Base-by-base conservation (phyloP, 30 jellyfish, hydroid and myxozoan genomes). In the Phacellophora camtschatica region DNA sequence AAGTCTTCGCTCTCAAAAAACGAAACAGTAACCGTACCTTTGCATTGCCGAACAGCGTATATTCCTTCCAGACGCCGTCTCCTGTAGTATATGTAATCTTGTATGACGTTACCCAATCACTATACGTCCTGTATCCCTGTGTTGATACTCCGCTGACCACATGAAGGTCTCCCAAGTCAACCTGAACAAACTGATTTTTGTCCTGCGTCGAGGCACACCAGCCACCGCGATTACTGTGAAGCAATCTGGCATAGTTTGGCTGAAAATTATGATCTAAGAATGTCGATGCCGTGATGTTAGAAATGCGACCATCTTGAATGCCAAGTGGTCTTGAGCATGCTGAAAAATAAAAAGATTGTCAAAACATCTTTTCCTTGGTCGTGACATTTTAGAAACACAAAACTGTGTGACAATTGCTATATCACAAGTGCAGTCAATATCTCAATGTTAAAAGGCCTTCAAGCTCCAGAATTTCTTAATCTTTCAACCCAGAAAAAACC, bases 301-400 rank as follows among this genome's bases (percentile, higher is more conserved):
- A n/a, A 23, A 92, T 71, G 19, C 92, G 75, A 88, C 94, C 95
- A 81, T 80, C 82, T 67, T 79, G 96, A 74, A 92, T 24, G 28
- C 98, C 98, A 61, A 92, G 89, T 6, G 96, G 95, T 30, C 77
- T 62, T 25, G 96, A 66, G 76, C 98, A 92, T 30, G 96, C 98
- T 92, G 43, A n/a, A 20, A 86, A 41, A 35, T 0, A 33, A 66
- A n/a, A 15, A 6, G 20, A 27, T 27, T 16, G 23, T 13, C 59
- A n/a, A 9, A n/a, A 13, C 18, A 22, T 25, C 28, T 32, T n/a
- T 28, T 61, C n/a, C n/a, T n/a, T n/a, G n/a, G n/a, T n/a, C n/a
- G n/a, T n/a, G n/a, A n/a, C n/a, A n/a, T n/a, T n/a, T n/a, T n/a
- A n/a, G n/a, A n/a, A n/a, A n/a, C n/a, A n/a, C n/a, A n/a, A n/a